A percentile compares a stretch with the other conserved stretches of the same genome.
phyloP scores from a whole-genome alignment of 2,888 invertebrate species.

The Embidobia sp. region DNA sequence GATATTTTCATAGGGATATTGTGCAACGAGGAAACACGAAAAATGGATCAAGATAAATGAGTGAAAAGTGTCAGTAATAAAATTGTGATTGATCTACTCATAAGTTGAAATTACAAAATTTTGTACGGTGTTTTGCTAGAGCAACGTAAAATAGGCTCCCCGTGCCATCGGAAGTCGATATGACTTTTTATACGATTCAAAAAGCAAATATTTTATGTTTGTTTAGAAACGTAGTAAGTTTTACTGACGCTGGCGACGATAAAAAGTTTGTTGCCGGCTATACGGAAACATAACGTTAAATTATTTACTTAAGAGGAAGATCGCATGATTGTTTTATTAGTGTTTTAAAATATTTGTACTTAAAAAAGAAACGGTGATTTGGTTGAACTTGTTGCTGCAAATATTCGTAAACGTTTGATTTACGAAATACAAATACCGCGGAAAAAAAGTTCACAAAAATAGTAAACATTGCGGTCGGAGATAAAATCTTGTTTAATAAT shows the following conservation, averaged over 20 bases:
- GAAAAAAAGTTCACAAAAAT: background rate
- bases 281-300: background rate
- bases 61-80: conserved; percentile 52
- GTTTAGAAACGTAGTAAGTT: conserved; percentile 29
- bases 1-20: conserved; percentile 37
- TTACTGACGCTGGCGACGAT: conserved; percentile 1
- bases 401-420: too few species aligned
- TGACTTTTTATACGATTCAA: conserved; percentile 64
- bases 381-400: too few species aligned
- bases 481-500: conserved; percentile 7
- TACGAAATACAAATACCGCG: background rate
- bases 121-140: conserved; percentile 15
- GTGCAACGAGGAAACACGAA: conserved; percentile 33
- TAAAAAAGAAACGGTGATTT: too few species aligned
- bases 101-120: conserved; percentile 60
- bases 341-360: too few species aligned
- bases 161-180: conserved; percentile 62
- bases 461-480: background rate
- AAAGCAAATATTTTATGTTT: conserved; percentile 34
- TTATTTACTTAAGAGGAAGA: background rate
- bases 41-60: conserved; percentile 55
- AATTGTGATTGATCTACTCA: conserved; percentile 70
- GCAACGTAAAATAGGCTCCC: conserved; percentile 43
- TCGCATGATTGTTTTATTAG: background rate
- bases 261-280: conserved; percentile 5